phyloP scores from a whole-genome alignment of 2,888 invertebrate genomes.

The Drosophila maculinotata region DNA sequence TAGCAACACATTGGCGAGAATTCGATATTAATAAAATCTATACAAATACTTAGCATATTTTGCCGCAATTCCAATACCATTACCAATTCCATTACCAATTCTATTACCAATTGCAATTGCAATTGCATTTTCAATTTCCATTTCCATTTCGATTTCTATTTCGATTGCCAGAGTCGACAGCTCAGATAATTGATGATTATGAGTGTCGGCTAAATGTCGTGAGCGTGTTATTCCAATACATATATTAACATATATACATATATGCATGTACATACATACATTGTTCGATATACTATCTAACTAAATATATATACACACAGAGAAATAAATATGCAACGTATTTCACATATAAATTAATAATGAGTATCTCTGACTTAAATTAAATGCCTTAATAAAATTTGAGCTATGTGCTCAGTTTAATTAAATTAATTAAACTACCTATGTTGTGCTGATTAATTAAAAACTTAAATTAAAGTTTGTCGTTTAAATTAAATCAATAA shows the following conservation, averaged over 20 bases:
- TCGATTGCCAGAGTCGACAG: conserved; percentile 58
- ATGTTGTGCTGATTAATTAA: too few relatives aligned
- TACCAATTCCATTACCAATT: too few relatives aligned
- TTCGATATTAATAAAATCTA: conserved; percentile 17
- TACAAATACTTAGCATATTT: conserved; percentile 21
- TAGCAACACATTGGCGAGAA: conserved; percentile 7
- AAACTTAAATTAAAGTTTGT: too few relatives aligned
- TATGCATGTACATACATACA: not conserved
- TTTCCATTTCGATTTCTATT: conserved; percentile 43
- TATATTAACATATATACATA: conserved; percentile 10
- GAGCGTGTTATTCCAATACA: conserved; percentile 49
- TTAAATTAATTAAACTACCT: too few relatives aligned
- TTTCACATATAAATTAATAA: too few relatives aligned
- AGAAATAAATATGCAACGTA: not conserved
- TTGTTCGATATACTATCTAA: too few relatives aligned
- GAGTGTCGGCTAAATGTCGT: conserved; percentile 68
- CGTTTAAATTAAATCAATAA: too few relatives aligned
- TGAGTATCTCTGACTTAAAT: too few relatives aligned
- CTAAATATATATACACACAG: not conserved
- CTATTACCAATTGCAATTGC: conserved; percentile 16
- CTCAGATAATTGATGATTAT: conserved; percentile 76
- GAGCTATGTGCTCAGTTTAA: too few relatives aligned
- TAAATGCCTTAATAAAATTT: too few relatives aligned
- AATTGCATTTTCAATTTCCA: conserved; percentile 34
- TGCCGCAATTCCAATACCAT: too few relatives aligned